Conservation (phyloP, 2,888 invertebrate species). For the Scaptomyza reducta region DNA sequence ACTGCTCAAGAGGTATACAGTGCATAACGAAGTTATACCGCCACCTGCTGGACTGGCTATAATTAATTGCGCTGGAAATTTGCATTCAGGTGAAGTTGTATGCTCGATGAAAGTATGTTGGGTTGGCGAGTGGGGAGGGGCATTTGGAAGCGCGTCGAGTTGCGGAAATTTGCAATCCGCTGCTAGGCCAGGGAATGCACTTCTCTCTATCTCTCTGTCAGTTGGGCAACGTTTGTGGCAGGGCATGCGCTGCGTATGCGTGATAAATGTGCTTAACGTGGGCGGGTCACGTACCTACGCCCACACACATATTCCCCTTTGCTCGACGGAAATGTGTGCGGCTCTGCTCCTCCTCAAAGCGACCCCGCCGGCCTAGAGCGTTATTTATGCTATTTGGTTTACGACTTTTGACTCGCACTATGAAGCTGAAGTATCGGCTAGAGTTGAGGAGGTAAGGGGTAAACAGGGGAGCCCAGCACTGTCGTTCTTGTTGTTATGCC, state of each 20-base stretch:
- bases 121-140: no score
- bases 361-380: conserved; percentile 37
- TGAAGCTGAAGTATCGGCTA: conserved; percentile 22
- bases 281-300: conserved; percentile 45
- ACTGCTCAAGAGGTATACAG: conserved; percentile 19
- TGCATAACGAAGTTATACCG: conserved; percentile 31
- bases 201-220: conserved; percentile 7
- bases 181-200: conserved; percentile 43
- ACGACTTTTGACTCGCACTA: conserved; percentile 59
- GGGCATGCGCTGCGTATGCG: conserved; percentile 73
- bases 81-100: conserved; percentile 45
- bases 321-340: conserved; percentile 55
- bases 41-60: conserved; percentile 39
- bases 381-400: conserved; percentile 74
- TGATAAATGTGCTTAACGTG: conserved; percentile 68
- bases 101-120: not conserved
- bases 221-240: conserved; percentile 17
- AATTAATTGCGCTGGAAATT: conserved; percentile 64
- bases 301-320: conserved; percentile 1
- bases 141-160: conserved; percentile 58
- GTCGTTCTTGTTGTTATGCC: not conserved
- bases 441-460: not conserved
- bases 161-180: conserved; percentile 75
- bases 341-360: conserved; percentile 31
- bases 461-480: not conserved